Evolutionary conservation across 1,140 invertebrate species (phyloP).

Genomic region (Diplogasteroides magnus): DNA sequence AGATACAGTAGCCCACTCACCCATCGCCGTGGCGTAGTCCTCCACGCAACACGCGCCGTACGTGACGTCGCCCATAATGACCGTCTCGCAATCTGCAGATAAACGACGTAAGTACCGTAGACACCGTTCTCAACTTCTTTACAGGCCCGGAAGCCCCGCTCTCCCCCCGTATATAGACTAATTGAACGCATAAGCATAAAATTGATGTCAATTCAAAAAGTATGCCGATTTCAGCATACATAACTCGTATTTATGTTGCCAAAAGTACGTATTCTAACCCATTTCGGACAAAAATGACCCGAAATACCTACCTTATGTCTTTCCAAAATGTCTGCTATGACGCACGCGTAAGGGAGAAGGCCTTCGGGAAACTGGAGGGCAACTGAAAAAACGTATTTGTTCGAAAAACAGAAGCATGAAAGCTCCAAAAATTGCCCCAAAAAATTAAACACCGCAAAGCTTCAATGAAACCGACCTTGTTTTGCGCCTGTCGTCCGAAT

Average conservation of each 20-base stretch:
- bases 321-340: conserved; percentile 87
- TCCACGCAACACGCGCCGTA: conserved; percentile 99
- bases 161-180: too few species aligned
- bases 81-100: conserved; percentile 73
- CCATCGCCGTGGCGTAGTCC: conserved; percentile 82
- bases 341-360: conserved; percentile 80
- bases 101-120: too few species aligned
- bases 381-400: conserved; percentile 63
- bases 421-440: conserved; percentile 1
- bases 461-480: conserved; percentile 55
- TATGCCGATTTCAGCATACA: too few species aligned
- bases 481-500: conserved; percentile 75
- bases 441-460: conserved; percentile 5
- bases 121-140: too few species aligned
- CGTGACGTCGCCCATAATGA: conserved; percentile 97
- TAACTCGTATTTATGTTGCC: too few species aligned
- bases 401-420: neutral
- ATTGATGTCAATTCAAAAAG: too few species aligned
- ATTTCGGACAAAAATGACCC: too few species aligned
- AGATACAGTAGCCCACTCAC: conserved; percentile 42
- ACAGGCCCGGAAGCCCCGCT: too few species aligned
- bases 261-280: too few species aligned
- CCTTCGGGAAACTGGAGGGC: conserved; percentile 96
- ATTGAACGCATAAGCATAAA: too few species aligned
- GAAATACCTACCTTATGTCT: conserved; percentile 79